phyloP scores from a whole-genome alignment of 2,797 vertebrate species.

The Echeneis naucrates region DNA sequence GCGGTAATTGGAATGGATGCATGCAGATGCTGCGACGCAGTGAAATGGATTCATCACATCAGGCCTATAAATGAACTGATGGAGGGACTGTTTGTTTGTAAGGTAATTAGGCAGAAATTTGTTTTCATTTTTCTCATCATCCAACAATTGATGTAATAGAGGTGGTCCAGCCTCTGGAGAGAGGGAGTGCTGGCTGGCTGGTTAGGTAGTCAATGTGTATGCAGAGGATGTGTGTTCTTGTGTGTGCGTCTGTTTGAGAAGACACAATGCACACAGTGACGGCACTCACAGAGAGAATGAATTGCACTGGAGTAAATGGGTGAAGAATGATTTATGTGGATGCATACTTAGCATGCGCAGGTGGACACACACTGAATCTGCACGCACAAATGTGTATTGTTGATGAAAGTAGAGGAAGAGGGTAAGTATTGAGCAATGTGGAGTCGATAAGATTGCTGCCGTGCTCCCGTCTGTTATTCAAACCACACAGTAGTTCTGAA shows the following conservation, averaged over 20 bases:
- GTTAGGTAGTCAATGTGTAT: constrained; percentile 31
- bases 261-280: constrained; percentile 15
- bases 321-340: constrained; percentile 28
- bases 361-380: constrained; percentile 1
- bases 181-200: constrained; percentile 36
- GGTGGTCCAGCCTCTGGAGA: constrained; percentile 70
- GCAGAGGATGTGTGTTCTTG: not conserved
- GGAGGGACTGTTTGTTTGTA: constrained; percentile 90
- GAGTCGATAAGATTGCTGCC: constrained; percentile 27
- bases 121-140: constrained; percentile 89
- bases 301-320: constrained; percentile 34
- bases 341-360: constrained; percentile 23
- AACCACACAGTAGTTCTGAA: constrained; percentile 55
- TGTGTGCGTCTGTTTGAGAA: constrained; percentile 12
- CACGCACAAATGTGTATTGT: not conserved
- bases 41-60: constrained; percentile 89
- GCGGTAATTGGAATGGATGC: constrained; percentile 86
- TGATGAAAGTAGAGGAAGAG: constrained; percentile 7
- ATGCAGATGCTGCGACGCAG: constrained; percentile 88
- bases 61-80: constrained; percentile 86
- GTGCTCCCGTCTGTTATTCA: constrained; percentile 52
- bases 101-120: constrained; percentile 95
- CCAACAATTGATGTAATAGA: constrained; percentile 80
- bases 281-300: constrained; percentile 5
- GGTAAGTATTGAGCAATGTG: constrained; percentile 11